These are phyloP conservation scores for Erynnis tages DNA, from an alignment of 2,888 invertebrate genomes.

Conservation along the genomic window DNA sequence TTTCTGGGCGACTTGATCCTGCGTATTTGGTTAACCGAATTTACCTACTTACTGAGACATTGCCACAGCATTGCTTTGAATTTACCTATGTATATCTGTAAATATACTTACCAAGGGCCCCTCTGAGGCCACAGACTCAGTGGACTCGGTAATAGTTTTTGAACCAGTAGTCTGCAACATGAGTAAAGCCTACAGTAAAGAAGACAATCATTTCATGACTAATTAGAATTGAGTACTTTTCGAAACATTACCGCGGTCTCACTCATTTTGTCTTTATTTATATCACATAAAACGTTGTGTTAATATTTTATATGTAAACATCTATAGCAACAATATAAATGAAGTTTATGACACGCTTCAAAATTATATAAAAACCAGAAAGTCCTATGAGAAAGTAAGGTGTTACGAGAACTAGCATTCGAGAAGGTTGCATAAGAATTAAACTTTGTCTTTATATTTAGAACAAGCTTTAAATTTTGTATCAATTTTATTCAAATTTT, in stretches of 20 bases:
- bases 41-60: too few species aligned
- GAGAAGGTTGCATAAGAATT: too few species aligned
- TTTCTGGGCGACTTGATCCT: too few species aligned
- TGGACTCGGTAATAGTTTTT: constrained; percentile 50
- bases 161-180: constrained; percentile 56
- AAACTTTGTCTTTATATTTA: too few species aligned
- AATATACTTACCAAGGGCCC: constrained; percentile 41
- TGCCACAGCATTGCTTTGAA: too few species aligned
- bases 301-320: not conserved
- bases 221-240: not conserved
- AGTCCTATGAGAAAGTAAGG: not conserved
- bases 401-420: too few species aligned
- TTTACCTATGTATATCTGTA: too few species aligned
- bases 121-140: constrained; percentile 49
- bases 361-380: too few species aligned
- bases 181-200: too few species aligned
- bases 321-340: not conserved
- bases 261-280: constrained; percentile 46
- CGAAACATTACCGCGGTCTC: constrained; percentile 54
- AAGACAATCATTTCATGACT: not conserved
- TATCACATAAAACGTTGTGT: not conserved
- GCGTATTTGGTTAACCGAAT: too few species aligned
- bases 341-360: constrained; percentile 6
- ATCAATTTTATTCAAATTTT: too few species aligned
- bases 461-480: too few species aligned